These are phyloP conservation scores for Sisyra terminalis DNA, from an alignment of 2,888 invertebrate species.

Conservation along the genomic window DNA sequence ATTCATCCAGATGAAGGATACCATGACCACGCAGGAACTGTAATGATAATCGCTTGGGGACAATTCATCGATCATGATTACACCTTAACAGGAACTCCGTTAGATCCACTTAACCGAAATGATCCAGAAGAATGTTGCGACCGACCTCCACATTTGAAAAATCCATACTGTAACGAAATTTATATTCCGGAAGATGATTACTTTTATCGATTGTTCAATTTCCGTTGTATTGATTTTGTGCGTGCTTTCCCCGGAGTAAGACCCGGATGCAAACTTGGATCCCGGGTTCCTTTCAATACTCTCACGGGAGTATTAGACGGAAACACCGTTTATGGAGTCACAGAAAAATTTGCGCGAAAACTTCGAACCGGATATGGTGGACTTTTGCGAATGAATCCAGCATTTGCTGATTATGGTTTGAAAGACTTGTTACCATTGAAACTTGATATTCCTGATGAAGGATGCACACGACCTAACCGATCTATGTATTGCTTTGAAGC, in stretches of 20 bases:
- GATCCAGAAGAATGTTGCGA: constrained; percentile 85
- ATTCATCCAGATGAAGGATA: constrained; percentile 88
- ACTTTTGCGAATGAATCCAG: constrained; percentile 72
- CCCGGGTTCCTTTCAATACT: constrained; percentile 71
- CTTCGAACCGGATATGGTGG: constrained; percentile 70
- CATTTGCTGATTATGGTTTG: constrained; percentile 70
- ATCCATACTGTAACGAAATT: constrained; percentile 85
- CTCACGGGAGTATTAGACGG: constrained; percentile 75
- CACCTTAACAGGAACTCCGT: constrained; percentile 72
- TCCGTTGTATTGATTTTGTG: constrained; percentile 80
- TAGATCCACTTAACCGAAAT: constrained; percentile 77
- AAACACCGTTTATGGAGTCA: constrained; percentile 80
- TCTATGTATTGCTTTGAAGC: constrained; percentile 89
- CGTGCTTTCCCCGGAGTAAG: constrained; percentile 74
- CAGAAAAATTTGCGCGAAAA: constrained; percentile 66
- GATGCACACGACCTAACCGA: constrained; percentile 75
- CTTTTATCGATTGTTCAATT: constrained; percentile 71
- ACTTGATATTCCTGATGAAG: constrained; percentile 80
- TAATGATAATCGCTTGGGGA: constrained; percentile 88
- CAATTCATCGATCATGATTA: constrained; percentile 93
- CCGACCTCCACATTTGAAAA: constrained; percentile 63
- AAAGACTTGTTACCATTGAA: constrained; percentile 79
- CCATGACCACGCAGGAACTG: constrained; percentile 86
- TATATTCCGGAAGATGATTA: constrained; percentile 77
- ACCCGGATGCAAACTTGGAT: constrained; percentile 75